phyloP scores from a whole-genome alignment of 1,140 invertebrate genomes.

The Drosophila nigromelanica region DNA sequence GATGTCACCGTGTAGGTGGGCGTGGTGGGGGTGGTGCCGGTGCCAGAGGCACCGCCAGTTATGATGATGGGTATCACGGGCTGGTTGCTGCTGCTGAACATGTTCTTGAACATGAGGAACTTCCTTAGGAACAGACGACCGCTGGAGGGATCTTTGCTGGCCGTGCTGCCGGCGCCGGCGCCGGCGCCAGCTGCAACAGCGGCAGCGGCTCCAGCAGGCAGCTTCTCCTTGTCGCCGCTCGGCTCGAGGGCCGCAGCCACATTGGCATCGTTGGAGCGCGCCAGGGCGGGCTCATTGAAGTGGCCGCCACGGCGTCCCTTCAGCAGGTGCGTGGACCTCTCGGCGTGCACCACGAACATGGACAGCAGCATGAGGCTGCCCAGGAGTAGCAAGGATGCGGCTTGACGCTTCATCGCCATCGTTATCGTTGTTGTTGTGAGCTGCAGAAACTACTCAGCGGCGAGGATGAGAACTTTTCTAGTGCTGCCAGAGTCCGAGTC shows the following conservation, averaged over 20 bases:
- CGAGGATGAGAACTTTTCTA: conserved; percentile 59
- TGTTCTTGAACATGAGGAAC: conserved; percentile 74
- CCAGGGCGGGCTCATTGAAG: conserved; percentile 36
- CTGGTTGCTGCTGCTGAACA: conserved; percentile 65
- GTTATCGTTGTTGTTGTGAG: background rate
- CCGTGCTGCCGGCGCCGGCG: conserved; percentile 3
- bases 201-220: conserved; percentile 11
- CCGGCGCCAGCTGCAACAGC: too few relatives aligned
- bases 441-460: conserved; percentile 62
- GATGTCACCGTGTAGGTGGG: conserved; percentile 55
- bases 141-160: conserved; percentile 66
- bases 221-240: conserved; percentile 27
- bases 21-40: background rate
- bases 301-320: conserved; percentile 17
- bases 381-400: conserved; percentile 33
- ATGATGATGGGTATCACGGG: conserved; percentile 75
- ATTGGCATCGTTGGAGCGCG: conserved; percentile 33
- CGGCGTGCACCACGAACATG: conserved; percentile 14
- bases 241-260: conserved; percentile 6
- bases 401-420: conserved; percentile 28
- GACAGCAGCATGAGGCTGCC: conserved; percentile 26
- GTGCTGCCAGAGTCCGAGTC: background rate
- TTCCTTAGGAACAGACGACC: conserved; percentile 76
- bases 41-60: conserved; percentile 44
- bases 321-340: conserved; percentile 24